Evolutionary conservation across 2,888 invertebrate genomes (phyloP), one percentile per base, ranked within the genome.

Genomic region (Escarpia spicata): DNA sequence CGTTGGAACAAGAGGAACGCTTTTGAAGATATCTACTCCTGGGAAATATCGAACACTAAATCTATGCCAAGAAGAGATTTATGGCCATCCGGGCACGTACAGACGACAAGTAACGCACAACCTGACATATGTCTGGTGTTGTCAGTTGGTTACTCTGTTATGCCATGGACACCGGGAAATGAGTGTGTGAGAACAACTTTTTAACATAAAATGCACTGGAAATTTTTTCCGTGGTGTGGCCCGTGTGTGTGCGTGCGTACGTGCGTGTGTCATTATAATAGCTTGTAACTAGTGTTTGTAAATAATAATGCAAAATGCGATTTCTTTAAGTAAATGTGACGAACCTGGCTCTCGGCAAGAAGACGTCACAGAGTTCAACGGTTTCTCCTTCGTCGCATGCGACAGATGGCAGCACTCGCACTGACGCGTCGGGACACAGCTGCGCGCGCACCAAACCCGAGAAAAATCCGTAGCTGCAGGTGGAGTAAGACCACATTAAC

Each of bases 321-420:
- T 75, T 19, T 75, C 26, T 15, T 75, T 75, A n/a, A 75, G 75
- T 75, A n/a, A 75, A 75, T 75, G 75, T 75, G n/a, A n/a, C 75
- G n/a, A 75, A 75, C 75, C 75, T 75, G 75, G 75, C 75, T 75
- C 19, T 75, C 75, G 75, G 75, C 75, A 75, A 75, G 75, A 75
- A 19, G 19, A 26, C 75, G 26, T 15, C 26, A 26, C 75, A 75
- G 75, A 75, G 75, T 75, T 75, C 75, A 26, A 75, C 26, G 19
- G 75, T 75, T 75, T 15, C 75, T 75, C 75, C n/a, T 19, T n/a
- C 75, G 19, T 75, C 75, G 4, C 75, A 2, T 6, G 75, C 75
- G 75, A 75, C 75, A 75, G 75, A 75, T 75, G 75, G 75, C 75
- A 75, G 26, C 75, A 75, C 75, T 2, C 75, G 75, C 75, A 75